Evolutionary conservation across 1,140 invertebrate species (phyloP).

Genomic region (Hestina assimilis): DNA sequence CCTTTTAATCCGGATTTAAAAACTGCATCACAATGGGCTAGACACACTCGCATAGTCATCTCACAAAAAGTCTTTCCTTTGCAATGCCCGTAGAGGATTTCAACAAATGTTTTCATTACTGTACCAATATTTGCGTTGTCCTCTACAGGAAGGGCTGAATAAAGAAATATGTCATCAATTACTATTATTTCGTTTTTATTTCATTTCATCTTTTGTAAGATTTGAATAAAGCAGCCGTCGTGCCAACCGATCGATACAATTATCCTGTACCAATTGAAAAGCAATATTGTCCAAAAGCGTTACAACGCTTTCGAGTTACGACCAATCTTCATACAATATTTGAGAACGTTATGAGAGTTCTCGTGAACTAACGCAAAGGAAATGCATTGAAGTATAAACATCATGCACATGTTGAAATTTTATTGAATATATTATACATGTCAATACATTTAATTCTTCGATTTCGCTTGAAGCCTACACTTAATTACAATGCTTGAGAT

Average conservation of each 20-base stretch:
- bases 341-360: constrained; percentile 42
- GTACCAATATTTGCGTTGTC: constrained; percentile 65
- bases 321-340: constrained; percentile 45
- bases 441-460: neutral
- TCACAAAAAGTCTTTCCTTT: constrained; percentile 54
- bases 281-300: constrained; percentile 34
- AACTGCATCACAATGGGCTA: constrained; percentile 68
- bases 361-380: constrained; percentile 46
- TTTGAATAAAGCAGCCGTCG: constrained; percentile 51
- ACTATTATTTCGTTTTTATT: constrained; percentile 53
- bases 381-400: constrained; percentile 44
- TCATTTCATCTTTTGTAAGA: constrained; percentile 40
- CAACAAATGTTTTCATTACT: constrained; percentile 73
- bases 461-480: neutral
- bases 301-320: constrained; percentile 34
- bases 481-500: too few species aligned
- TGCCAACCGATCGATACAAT: constrained; percentile 25
- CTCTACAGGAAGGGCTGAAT: constrained; percentile 49
- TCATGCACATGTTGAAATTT: constrained; percentile 39
- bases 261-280: constrained; percentile 35
- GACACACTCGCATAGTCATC: constrained; percentile 52
- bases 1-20: constrained; percentile 71
- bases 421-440: constrained; percentile 25
- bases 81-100: constrained; percentile 50
- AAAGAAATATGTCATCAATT: constrained; percentile 41